These are phyloP conservation scores for Sorex maritimensis DNA, from an alignment of 2,797 vertebrate species.

Conservation along the genomic window DNA sequence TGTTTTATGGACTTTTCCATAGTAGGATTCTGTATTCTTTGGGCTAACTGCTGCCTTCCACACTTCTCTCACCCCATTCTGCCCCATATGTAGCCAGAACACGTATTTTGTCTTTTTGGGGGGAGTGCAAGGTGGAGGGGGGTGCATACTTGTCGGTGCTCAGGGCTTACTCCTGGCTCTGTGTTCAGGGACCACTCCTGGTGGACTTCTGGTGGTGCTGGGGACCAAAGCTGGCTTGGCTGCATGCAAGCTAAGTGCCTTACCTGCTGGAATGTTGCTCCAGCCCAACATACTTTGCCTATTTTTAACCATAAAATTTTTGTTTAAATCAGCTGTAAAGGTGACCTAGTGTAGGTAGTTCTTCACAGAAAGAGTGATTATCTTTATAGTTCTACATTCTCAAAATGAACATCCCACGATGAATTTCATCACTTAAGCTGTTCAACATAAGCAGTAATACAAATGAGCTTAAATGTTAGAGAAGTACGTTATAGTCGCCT, in stretches of 20 bases:
- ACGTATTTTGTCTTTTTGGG: too few relatives aligned
- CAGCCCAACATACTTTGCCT: neutral
- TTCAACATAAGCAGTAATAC: constrained; percentile 30
- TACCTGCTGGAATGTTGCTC: too few relatives aligned
- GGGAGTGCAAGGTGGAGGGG: too few relatives aligned
- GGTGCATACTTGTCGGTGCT: too few relatives aligned
- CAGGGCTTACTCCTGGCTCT: too few relatives aligned
- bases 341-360: neutral
- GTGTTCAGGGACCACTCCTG: too few relatives aligned
- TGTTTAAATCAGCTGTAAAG: neutral
- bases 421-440: constrained; percentile 17
- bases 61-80: neutral
- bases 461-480: constrained; percentile 35
- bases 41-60: neutral
- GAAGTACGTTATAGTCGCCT: constrained; percentile 30
- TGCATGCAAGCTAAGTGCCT: too few relatives aligned
- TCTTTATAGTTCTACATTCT: neutral
- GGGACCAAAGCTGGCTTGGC: too few relatives aligned
- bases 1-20: neutral
- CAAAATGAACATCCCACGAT: neutral
- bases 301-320: constrained; percentile 11
- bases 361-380: neutral
- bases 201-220: too few relatives aligned
- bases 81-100: neutral
- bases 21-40: neutral